These are phyloP conservation scores for Sebastes taczanowskii DNA, from an alignment of 2,797 vertebrate species.

Conservation along the genomic window DNA sequence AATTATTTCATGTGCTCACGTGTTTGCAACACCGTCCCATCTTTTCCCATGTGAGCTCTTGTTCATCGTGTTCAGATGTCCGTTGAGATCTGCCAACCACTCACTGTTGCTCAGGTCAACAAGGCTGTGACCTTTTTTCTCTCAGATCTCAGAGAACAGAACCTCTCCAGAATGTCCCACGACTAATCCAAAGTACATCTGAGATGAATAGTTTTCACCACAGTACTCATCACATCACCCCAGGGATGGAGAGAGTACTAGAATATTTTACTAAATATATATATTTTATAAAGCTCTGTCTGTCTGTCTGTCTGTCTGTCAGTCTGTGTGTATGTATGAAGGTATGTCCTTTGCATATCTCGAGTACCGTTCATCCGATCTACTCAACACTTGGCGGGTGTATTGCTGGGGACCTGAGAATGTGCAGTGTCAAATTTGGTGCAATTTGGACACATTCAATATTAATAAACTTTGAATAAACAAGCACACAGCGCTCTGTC, in stretches of 20 bases:
- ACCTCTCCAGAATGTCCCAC: not conserved
- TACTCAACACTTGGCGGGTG: too few relatives aligned
- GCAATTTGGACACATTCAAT: too few relatives aligned
- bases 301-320: too few relatives aligned
- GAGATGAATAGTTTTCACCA: not conserved
- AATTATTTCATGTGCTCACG: not conserved
- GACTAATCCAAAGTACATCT: too few relatives aligned
- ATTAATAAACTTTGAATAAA: too few relatives aligned
- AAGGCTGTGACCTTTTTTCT: not conserved
- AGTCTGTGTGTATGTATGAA: too few relatives aligned
- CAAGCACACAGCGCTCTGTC: too few relatives aligned
- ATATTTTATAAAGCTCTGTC: too few relatives aligned
- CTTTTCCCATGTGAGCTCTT: not conserved
- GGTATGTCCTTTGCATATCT: too few relatives aligned
- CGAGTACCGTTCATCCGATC: too few relatives aligned
- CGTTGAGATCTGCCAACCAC: not conserved
- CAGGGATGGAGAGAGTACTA: not conserved
- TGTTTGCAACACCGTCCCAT: not conserved
- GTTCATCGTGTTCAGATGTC: not conserved
- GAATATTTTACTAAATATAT: not conserved
- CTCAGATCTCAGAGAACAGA: not conserved
- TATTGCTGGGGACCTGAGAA: too few relatives aligned
- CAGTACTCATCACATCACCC: not conserved
- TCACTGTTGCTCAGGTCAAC: not conserved
- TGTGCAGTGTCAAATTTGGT: too few relatives aligned